These are phyloP conservation scores for Ramphastos sulfuratus DNA, from an alignment of 2,113 vertebrate genomes.

Conservation along the genomic window DNA sequence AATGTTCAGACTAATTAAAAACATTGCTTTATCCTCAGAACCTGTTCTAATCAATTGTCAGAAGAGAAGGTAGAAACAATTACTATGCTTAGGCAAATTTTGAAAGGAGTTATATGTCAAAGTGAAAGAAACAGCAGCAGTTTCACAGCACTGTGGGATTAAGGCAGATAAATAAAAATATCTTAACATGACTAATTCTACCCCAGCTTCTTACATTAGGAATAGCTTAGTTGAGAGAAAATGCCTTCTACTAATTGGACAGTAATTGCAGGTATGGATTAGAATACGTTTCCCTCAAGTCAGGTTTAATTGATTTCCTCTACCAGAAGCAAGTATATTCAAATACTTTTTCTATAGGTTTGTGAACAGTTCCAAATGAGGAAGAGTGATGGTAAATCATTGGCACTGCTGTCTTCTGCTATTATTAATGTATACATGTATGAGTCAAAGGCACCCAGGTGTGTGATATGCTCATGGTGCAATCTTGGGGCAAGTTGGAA, in stretches of 20 bases:
- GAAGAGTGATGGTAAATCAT: background rate
- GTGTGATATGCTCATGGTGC: background rate
- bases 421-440: background rate
- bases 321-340: background rate
- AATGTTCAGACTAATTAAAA: conserved; percentile 1
- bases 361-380: background rate
- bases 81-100: background rate
- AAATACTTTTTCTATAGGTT: background rate
- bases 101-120: background rate
- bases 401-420: background rate
- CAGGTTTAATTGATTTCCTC: background rate
- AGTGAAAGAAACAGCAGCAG: background rate
- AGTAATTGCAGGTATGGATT: background rate
- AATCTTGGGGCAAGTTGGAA: background rate
- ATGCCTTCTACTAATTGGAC: background rate
- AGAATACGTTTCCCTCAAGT: background rate
- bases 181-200: background rate
- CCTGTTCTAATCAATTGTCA: background rate
- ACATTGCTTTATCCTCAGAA: conserved; percentile 14
- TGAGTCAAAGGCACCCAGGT: background rate
- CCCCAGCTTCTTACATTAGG: background rate
- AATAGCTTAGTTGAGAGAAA: background rate
- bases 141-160: background rate
- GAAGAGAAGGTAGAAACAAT: conserved; percentile 12
- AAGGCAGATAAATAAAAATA: conserved; percentile 6